Evolutionary conservation across 2,888 invertebrate species (phyloP).

Genomic region (Drosophila pseudotalamancana): DNA sequence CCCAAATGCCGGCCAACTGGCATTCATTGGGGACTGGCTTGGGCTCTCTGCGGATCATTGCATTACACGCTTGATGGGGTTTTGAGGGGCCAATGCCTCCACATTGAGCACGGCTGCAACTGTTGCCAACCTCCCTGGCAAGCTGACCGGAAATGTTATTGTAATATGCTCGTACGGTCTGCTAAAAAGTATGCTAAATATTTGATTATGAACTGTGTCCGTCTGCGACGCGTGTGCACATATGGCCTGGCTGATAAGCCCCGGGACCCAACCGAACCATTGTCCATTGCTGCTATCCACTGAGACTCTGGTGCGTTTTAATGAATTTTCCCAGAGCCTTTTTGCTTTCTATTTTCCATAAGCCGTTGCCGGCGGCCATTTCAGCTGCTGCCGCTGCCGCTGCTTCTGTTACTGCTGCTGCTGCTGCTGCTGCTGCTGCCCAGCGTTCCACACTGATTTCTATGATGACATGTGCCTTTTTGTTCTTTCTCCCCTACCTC

Average conservation of each 20-base stretch:
- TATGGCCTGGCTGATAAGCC: constrained; percentile 54
- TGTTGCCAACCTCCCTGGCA: constrained; percentile 31
- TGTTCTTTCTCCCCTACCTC: constrained; percentile 29
- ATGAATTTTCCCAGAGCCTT: constrained; percentile 70
- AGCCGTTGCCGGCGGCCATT: constrained; percentile 67
- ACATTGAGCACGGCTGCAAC: constrained; percentile 7
- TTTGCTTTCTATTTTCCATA: constrained; percentile 59
- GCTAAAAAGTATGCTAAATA: constrained; percentile 82
- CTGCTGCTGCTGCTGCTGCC: constrained; percentile 20
- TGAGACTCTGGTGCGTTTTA: constrained; percentile 58
- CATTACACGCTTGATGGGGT: constrained; percentile 64
- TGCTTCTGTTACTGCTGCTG: constrained; percentile 1
- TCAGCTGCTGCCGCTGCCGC: no score
- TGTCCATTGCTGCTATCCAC: constrained; percentile 48
- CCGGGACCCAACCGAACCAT: constrained; percentile 50
- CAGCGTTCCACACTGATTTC: constrained; percentile 71
- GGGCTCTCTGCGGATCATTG: constrained; percentile 45
- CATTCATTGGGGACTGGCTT: constrained; percentile 60
- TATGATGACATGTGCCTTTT: constrained; percentile 79
- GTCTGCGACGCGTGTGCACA: constrained; percentile 48
- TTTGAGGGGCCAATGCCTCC: constrained; percentile 45
- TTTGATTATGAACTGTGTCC: constrained; percentile 75
- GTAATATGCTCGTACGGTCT: constrained; percentile 69
- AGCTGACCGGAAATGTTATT: constrained; percentile 80
- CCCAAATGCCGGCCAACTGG: constrained; percentile 62